These are phyloP conservation scores for Anthrax anthrax DNA, from an alignment of 2,888 invertebrate genomes.

Conservation along the genomic window DNA sequence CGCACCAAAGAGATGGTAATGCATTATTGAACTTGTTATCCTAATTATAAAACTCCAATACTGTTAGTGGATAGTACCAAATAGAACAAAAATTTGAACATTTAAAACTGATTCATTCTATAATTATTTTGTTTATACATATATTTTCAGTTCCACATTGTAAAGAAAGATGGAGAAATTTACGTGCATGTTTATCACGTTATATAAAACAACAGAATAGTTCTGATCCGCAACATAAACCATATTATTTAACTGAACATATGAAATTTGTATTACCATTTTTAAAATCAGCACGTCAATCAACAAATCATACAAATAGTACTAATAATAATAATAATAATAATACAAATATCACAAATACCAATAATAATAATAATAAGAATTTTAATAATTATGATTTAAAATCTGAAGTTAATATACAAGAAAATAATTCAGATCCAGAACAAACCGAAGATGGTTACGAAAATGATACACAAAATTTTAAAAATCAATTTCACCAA, in stretches of 20 bases:
- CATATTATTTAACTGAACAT: constrained; percentile 34
- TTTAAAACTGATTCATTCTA: too few species aligned
- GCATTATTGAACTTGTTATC: too few species aligned
- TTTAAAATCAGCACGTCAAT: constrained; percentile 29
- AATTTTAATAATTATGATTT: constrained; percentile 19
- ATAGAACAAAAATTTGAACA: too few species aligned
- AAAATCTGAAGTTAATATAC: constrained; percentile 4
- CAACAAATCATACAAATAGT: constrained; percentile 9
- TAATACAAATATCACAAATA: constrained; percentile 5
- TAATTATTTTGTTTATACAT: neutral
- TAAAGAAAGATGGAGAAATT: constrained; percentile 35
- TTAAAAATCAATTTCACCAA: neutral
- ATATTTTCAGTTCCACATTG: constrained; percentile 27
- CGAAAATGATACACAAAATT: neutral
- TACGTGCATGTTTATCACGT: constrained; percentile 32
- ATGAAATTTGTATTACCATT: constrained; percentile 34
- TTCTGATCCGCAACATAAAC: constrained; percentile 32
- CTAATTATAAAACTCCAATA: too few species aligned
- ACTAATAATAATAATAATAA: neutral
- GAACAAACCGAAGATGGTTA: constrained; percentile 8
- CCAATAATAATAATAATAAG: neutral
- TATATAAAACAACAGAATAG: constrained; percentile 32
- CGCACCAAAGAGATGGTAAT: too few species aligned
- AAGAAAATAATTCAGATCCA: neutral
- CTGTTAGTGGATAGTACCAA: too few species aligned